phyloP scores from a whole-genome alignment of 2,797 vertebrate species.

The Octomys mimax region DNA sequence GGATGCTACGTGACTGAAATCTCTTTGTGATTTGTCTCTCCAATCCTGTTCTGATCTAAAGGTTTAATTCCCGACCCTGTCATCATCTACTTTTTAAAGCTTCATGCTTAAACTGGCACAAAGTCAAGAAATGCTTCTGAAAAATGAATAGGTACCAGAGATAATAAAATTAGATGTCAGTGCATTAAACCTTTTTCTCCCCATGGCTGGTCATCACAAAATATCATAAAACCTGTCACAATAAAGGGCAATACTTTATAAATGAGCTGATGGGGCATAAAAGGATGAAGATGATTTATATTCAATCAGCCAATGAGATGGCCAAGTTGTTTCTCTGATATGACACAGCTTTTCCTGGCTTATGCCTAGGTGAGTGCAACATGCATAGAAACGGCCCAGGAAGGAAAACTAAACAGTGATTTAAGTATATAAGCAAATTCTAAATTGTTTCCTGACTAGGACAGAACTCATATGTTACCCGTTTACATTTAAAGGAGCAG shows the following conservation, averaged over 20 bases:
- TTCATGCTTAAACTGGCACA: conserved; percentile 79
- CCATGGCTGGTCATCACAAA: conserved; percentile 83
- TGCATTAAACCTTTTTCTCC: conserved; percentile 81
- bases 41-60: conserved; percentile 84
- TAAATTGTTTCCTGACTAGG: neutral
- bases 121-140: conserved; percentile 82
- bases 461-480: neutral
- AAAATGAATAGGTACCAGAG: conserved; percentile 85
- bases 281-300: conserved; percentile 76
- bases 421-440: neutral
- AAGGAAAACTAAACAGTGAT: neutral
- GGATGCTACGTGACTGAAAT: conserved; percentile 73
- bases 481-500: neutral
- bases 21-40: conserved; percentile 77
- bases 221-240: conserved; percentile 86
- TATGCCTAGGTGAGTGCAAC: neutral
- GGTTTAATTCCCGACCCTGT: conserved; percentile 83
- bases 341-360: conserved; percentile 50
- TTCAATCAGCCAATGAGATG: conserved; percentile 71
- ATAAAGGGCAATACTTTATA: conserved; percentile 85
- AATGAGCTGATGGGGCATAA: conserved; percentile 80
- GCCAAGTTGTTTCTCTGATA: conserved; percentile 58
- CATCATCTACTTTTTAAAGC: conserved; percentile 81
- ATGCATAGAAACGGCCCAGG: neutral
- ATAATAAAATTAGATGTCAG: conserved; percentile 88